These are phyloP conservation scores for Thamnophis elegans DNA, from an alignment of 2,797 vertebrate species.

Conservation along the genomic window DNA sequence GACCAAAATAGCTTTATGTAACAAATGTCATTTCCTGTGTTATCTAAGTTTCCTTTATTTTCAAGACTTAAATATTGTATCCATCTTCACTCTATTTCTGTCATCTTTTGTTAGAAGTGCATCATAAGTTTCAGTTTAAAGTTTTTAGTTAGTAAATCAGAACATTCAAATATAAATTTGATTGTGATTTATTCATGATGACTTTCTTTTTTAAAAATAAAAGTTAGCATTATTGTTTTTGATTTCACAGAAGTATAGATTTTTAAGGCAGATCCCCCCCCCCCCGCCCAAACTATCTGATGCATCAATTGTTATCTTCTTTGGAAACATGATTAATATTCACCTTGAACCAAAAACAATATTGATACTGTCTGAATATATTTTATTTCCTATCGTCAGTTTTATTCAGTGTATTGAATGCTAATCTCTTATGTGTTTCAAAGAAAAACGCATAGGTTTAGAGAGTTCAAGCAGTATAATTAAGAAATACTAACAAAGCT, in stretches of 20 bases:
- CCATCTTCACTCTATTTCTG: background rate
- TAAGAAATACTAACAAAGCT: background rate
- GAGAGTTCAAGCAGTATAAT: background rate
- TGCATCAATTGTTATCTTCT: background rate
- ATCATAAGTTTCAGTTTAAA: background rate
- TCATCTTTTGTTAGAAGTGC: background rate
- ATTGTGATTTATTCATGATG: background rate
- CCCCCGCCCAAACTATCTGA: background rate
- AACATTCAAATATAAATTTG: background rate
- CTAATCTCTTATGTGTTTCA: slow-evolving; percentile 7
- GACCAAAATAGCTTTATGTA: background rate
- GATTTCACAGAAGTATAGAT: background rate
- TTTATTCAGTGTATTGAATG: slow-evolving; percentile 10
- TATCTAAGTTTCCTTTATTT: background rate
- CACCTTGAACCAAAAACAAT: slow-evolving; percentile 18
- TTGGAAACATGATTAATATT: background rate
- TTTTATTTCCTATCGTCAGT: slow-evolving; percentile 11
- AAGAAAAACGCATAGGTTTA: background rate
- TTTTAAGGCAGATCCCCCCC: background rate
- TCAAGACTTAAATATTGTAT: background rate
- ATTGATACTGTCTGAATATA: slow-evolving; percentile 32
- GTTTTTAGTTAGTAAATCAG: background rate
- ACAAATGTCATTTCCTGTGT: background rate
- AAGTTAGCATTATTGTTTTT: background rate
- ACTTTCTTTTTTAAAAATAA: background rate